These are phyloP conservation scores for Bubo blakistoni DNA, from an alignment of 2,113 vertebrate species.

Conservation along the genomic window DNA sequence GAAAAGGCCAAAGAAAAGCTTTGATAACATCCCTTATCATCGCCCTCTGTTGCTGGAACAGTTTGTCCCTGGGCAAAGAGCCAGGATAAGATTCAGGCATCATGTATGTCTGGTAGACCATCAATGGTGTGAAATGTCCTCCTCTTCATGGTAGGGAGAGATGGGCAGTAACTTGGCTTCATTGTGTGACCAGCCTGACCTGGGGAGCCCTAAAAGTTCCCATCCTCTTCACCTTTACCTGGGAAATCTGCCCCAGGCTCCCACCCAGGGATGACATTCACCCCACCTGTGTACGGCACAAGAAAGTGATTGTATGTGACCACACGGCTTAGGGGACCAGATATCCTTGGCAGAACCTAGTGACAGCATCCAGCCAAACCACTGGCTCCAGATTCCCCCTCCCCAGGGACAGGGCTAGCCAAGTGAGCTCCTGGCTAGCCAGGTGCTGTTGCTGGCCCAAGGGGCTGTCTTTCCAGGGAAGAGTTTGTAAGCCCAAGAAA, in stretches of 20 bases:
- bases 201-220: background rate
- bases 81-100: background rate
- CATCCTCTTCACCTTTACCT: background rate
- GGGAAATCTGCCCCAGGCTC: background rate
- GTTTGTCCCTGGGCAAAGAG: background rate
- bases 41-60: background rate
- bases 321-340: background rate
- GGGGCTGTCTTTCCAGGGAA: background rate
- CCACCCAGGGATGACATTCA: background rate
- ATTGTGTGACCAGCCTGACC: background rate
- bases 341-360: background rate
- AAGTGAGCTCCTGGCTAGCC: background rate
- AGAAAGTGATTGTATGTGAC: background rate
- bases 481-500: background rate
- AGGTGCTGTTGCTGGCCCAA: fast-evolving
- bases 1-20: background rate
- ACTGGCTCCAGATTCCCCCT: background rate
- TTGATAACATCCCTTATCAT: background rate
- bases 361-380: background rate
- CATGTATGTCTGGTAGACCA: fast-evolving
- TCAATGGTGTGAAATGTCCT: background rate
- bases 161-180: background rate
- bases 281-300: background rate
- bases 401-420: too few species aligned
- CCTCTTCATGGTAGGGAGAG: background rate